Conservation (phyloP, 2,888 invertebrate genomes). For the Drosophila nigritarsus region DNA sequence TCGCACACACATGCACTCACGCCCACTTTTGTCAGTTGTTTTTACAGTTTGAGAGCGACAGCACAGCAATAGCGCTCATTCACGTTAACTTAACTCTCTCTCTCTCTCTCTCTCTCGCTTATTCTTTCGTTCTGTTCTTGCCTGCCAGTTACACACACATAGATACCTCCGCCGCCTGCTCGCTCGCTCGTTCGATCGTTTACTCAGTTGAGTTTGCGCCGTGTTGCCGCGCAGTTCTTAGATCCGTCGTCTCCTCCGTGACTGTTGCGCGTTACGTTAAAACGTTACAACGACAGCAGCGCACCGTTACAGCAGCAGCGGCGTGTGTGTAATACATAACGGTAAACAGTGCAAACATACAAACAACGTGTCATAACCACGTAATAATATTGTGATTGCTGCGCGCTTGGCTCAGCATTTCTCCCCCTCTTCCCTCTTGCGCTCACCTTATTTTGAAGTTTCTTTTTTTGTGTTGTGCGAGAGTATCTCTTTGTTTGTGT, state of each 20-base stretch:
- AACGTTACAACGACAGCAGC: conserved; percentile 20
- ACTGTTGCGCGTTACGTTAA: conserved; percentile 45
- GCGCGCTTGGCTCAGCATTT: conserved; percentile 37
- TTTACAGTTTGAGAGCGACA: conserved; percentile 57
- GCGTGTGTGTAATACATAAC: conserved; percentile 52
- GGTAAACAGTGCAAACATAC: conserved; percentile 48
- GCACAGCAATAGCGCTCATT: conserved; percentile 2
- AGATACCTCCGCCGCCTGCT: conserved; percentile 40
- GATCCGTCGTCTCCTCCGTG: conserved; percentile 38
- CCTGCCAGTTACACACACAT: conserved; percentile 22
- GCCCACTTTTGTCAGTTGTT: conserved; percentile 52
- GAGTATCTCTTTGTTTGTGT: conserved; percentile 31
- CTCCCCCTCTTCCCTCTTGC: conserved; percentile 4
- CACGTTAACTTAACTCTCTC: conserved; percentile 16
- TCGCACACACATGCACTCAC: conserved; percentile 28
- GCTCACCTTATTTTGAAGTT: conserved; percentile 34
- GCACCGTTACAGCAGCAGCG: conserved; percentile 39
- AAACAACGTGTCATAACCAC: conserved; percentile 74
- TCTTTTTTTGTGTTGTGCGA: conserved; percentile 37
- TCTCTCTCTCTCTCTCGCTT: conserved; percentile 8
- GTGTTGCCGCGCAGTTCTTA: conserved; percentile 59
- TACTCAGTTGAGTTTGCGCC: conserved; percentile 71
- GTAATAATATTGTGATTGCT: conserved; percentile 66
- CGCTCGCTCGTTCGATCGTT: conserved; percentile 1
- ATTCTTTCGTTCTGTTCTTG: conserved; percentile 29